Evolutionary conservation across 2,113 vertebrate genomes (phyloP).

Genomic region (Pygoscelis antarcticus): DNA sequence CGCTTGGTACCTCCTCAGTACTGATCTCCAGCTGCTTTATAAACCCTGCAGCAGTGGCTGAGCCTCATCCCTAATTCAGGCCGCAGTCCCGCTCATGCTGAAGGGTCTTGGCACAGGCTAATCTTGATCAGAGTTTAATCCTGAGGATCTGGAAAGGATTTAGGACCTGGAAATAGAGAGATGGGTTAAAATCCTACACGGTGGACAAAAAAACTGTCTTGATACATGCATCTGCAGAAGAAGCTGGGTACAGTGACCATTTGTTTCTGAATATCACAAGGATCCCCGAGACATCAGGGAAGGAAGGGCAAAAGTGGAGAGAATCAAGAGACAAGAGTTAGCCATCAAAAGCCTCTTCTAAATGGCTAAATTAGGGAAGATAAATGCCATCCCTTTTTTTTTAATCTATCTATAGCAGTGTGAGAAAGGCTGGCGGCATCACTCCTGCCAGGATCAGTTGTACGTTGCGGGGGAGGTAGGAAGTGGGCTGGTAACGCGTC

Average conservation of each 20-base stretch:
- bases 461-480: background rate
- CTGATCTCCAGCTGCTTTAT: background rate
- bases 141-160: background rate
- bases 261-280: background rate
- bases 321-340: background rate
- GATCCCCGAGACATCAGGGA: background rate
- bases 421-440: background rate
- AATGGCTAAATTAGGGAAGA: background rate
- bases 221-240: background rate
- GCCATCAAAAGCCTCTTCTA: background rate
- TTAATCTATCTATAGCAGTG: background rate
- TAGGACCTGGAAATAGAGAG: background rate
- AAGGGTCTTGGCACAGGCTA: background rate
- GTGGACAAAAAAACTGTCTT: background rate
- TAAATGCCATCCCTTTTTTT: background rate
- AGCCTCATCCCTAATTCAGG: background rate
- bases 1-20: background rate
- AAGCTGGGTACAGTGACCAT: background rate
- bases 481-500: background rate
- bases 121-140: conserved; percentile 27
- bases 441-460: background rate
- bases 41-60: background rate
- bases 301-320: background rate
- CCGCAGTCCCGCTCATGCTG: background rate
- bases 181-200: background rate